Evolutionary conservation across 2,797 vertebrate genomes (phyloP), one percentile per base, ranked within the genome.

Genomic region (Sparus aurata): DNA sequence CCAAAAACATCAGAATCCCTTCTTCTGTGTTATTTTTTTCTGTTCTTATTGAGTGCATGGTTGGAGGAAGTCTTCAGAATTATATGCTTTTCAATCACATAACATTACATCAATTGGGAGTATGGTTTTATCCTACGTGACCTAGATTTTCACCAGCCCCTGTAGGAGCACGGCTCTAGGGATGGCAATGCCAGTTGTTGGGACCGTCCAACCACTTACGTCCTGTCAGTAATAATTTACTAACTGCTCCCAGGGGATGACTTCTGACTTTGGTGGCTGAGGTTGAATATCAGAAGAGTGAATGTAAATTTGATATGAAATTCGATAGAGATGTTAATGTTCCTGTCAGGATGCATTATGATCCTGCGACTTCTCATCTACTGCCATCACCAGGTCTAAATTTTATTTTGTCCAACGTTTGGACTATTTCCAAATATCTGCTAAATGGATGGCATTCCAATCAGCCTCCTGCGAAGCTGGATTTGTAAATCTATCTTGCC

Each of bases 1-100:
- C 64, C 34, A 54, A 30, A 22, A 72, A 49, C 50, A 60, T 16
- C 30, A 43, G 23, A 58, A 72, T 68, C 23, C 1, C 59, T n/a
- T 53, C 18, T 64, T 38, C 52, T 52, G 22, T 60, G 30, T 30
- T 30, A 3, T 20, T 38, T 58, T 12, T 5, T 7, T 20, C 5
- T 15, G 12, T 61, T 20, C 15, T 4, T 50, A 58, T 16, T 71
- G 30, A 66, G 34, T 52, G 23, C 52, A n/a, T 34, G 43, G 18
- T 15, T 50, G 16, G 25, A 61, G 8, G 41, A 64, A 11, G 23
- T 20, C 7, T 12, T 10, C 12, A 25, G 41, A 64, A 55, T 47
- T 18, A 30, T 16, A 12, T 2, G 7, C 23, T 47, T 47, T 49
- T 6, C 12, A 4, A n/a, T 47, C 17, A 47, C 4, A 47, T 22